Percentiles rank a stretch among this genome's conserved stretches.
These are phyloP conservation scores for Fringilla coelebs DNA, from an alignment of 2,797 vertebrate species.

Conservation along the genomic window DNA sequence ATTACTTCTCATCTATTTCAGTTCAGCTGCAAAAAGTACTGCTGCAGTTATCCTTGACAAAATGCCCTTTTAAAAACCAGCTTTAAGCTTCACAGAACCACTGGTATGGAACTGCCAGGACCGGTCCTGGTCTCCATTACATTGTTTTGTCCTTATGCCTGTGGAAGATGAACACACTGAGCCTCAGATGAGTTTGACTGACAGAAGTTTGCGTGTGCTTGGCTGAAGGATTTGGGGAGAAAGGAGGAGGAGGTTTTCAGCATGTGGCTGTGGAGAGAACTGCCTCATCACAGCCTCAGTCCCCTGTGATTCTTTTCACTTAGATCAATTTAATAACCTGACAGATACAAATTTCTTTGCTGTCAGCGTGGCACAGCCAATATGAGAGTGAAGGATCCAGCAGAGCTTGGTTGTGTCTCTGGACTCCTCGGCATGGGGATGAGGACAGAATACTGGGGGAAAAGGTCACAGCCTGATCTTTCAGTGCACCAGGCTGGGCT, in stretches of 20 bases:
- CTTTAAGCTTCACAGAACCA: background rate
- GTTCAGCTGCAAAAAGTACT: background rate
- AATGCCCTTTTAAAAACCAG: slow-evolving; percentile 12
- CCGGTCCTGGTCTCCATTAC: background rate
- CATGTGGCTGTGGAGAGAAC: background rate
- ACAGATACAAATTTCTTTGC: slow-evolving; percentile 26
- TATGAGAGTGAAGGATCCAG: background rate
- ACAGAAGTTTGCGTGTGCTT: background rate
- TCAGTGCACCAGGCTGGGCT: background rate
- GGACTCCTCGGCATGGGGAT: fast-evolving
- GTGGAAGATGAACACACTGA: background rate
- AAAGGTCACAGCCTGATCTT: background rate
- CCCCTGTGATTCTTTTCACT: background rate
- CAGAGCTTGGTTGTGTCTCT: background rate
- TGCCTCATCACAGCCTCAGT: background rate
- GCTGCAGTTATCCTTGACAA: background rate
- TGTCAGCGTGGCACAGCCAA: background rate
- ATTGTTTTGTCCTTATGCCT: background rate
- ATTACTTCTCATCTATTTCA: background rate
- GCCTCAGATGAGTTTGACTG: background rate
- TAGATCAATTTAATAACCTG: slow-evolving; percentile 30
- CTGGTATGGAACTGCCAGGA: background rate
- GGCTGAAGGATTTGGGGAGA: background rate
- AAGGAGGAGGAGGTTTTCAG: background rate
- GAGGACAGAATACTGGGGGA: background rate